These are phyloP conservation scores for Drosophila nikananu DNA, from an alignment of 1,140 invertebrate species.

Conservation along the genomic window DNA sequence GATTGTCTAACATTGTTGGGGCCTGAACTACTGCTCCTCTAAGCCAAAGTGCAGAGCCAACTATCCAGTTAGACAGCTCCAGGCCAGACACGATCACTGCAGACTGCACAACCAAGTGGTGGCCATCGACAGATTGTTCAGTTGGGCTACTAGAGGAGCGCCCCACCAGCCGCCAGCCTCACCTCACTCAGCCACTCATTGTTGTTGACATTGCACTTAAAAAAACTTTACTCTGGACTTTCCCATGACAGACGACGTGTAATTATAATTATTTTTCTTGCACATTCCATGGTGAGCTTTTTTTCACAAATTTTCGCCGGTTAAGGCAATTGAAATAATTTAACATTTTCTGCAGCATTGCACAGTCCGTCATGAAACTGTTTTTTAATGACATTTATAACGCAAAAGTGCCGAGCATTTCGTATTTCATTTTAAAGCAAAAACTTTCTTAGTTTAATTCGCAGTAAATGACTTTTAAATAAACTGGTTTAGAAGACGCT, in stretches of 20 bases:
- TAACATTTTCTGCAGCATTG: constrained; percentile 32
- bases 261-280: constrained; percentile 54
- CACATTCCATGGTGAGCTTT: constrained; percentile 29
- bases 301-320: constrained; percentile 31
- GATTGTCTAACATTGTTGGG: constrained; percentile 11
- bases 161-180: neutral
- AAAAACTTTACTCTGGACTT: constrained; percentile 42
- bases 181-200: neutral
- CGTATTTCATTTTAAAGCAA: constrained; percentile 5
- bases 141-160: constrained; percentile 10
- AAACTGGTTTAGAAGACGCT: constrained; percentile 10
- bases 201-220: constrained; percentile 51
- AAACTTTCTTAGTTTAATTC: constrained; percentile 31
- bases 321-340: constrained; percentile 37
- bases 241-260: constrained; percentile 47
- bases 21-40: neutral
- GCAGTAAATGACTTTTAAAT: neutral
- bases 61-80: constrained; percentile 48
- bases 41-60: constrained; percentile 14
- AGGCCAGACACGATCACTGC: constrained; percentile 42
- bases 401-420: neutral
- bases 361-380: constrained; percentile 26
- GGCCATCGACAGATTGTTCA: constrained; percentile 30
- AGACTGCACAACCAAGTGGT: constrained; percentile 33
- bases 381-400: constrained; percentile 9